Conservation (phyloP, 2,888 invertebrate species). For the Eilema depressum region DNA sequence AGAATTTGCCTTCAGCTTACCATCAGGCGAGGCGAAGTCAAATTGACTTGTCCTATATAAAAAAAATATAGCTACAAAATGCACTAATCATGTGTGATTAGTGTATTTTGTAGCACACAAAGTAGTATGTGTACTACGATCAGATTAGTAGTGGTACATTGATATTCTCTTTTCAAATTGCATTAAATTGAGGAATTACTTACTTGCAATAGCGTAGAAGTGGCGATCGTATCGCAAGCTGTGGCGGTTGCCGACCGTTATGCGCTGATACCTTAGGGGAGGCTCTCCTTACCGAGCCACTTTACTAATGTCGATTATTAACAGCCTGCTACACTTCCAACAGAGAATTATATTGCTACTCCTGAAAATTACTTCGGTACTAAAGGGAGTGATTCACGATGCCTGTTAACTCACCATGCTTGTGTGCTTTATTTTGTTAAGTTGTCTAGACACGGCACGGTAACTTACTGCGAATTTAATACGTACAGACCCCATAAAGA, state of each 20-base stretch:
- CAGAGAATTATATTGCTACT: constrained; percentile 50
- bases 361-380: constrained; percentile 44
- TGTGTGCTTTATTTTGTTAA: constrained; percentile 22
- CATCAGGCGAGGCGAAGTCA: too few relatives aligned
- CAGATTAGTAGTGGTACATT: constrained; percentile 24
- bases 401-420: constrained; percentile 38
- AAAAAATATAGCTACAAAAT: too few relatives aligned
- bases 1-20: too few relatives aligned
- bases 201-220: constrained; percentile 62
- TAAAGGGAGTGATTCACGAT: constrained; percentile 42
- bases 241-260: constrained; percentile 26
- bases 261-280: constrained; percentile 36
- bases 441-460: constrained; percentile 16
- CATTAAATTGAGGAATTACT: constrained; percentile 66
- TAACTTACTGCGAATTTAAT: neutral
- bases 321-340: constrained; percentile 49
- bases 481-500: too few relatives aligned
- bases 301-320: constrained; percentile 53
- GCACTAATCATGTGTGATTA: too few relatives aligned
- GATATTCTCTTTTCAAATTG: constrained; percentile 63
- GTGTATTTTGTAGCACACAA: too few relatives aligned
- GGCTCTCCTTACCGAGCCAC: constrained; percentile 45
- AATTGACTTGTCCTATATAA: too few relatives aligned
- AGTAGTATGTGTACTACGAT: too few relatives aligned
- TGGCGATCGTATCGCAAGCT: constrained; percentile 58